Base-by-base conservation (phyloP, 1,140 invertebrate genomes). In the Akabosia matsudoensis region DNA sequence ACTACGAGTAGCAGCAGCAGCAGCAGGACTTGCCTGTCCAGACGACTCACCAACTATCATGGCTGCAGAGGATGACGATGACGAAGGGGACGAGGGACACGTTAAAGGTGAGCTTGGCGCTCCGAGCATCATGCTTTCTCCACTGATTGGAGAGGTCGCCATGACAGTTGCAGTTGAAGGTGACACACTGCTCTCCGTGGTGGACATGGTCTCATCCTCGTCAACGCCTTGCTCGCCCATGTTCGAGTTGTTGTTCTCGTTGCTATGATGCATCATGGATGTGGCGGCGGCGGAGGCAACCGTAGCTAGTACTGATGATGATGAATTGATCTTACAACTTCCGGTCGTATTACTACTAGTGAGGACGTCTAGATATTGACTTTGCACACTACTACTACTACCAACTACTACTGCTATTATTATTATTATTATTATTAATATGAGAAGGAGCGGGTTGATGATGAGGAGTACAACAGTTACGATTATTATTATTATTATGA, bases 391-490 rank as follows among this genome's bases (percentile, higher is more conserved):
- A 61, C 24, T 61, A n/a, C 54, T 61, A 61, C 54, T 24, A 61
- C 24, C 24, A 22, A n/a, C 54, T 7, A n/a, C n/a, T 7, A 10
- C 54, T 14, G n/a, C 54, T 61, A 16, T 61, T 13, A 13, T 16
- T 22, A 61, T 16, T 61, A 61, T 22, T 61, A 61, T 22, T 61
- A 61, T 22, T 14, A 61, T 22, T 61, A 61, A 16, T 61, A 24
- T 7, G 54, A 61, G 14, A 24, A 61, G 54, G 54, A 10, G 54
- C 13, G 24, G 54, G 24, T 16, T 7, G 54, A 61, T 14, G 54
- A n/a, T 14, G 54, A 61, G 54, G 54, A 61, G 54, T 24, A 61
- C 54, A 61, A 24, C 54, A 61, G n/a, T 51, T 51, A 51, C n/a
- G n/a, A 45, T 45, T 45, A 45, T 45, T 45, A 45, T 45, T 45